Evolutionary conservation across 2,888 invertebrate genomes (phyloP), one percentile per base, ranked within the genome.

Genomic region (Aspidiotus rigidus): DNA sequence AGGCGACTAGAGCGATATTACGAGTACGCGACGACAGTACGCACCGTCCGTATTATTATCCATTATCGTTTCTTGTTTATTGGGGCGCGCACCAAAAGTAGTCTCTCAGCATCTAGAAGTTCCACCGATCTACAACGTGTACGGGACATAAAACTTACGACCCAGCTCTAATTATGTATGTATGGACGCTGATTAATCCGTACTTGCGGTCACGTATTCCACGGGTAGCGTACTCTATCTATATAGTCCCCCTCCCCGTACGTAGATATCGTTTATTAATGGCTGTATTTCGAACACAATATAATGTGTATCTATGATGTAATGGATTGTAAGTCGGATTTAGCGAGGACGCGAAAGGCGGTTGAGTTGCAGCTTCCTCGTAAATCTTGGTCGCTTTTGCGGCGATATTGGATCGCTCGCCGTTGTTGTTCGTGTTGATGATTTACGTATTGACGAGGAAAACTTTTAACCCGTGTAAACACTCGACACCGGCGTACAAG

Each of bases 21-120:
- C 49, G 28, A 28, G 28, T 28, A 28, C 28, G 28, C 28, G 28
- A 28, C 28, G 28, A 28, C 28, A 28, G 28, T 28, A 28, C 28
- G 28, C 28, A 28, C 28, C 5, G 28, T 28, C 1, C 28, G 28
- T 28, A 28, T 28, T 28, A 49, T 49, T 49, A 49, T 49, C 49
- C 49, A 49, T 49, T 49, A 49, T 49, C 49, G 49, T n/a, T 49
- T 13, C 49, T 49, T 49, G 49, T 49, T 49, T 49, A 49, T 49
- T n/a, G n/a, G 28, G 28, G 28, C 49, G 49, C 11, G 49, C 49
- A 49, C 49, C 49, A 6, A 49, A 49, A n/a, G 28, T 28, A 28
- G 28, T 28, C 28, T 28, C 28, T 28, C 28, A 28, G 28, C 28
- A 28, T 28, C 28, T 49, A 49, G 49, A 49, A 13, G 49, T 49